Conservation (phyloP, 2,888 invertebrate genomes). For the Dicycla oo region DNA sequence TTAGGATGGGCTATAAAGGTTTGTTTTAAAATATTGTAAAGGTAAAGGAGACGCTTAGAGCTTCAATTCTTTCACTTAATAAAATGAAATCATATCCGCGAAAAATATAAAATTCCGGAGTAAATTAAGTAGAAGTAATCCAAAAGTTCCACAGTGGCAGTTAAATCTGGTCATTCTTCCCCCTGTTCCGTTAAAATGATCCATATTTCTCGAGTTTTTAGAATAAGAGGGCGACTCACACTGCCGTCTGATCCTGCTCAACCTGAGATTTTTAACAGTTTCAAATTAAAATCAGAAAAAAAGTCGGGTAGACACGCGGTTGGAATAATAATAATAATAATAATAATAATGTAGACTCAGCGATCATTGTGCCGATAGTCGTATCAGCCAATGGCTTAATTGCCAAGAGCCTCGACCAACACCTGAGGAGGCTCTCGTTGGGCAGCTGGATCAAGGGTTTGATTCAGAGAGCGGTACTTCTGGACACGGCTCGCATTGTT, state of each 20-base stretch:
- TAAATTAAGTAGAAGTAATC: conserved; percentile 32
- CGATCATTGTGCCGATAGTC: too few species aligned
- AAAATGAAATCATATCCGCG: conserved; percentile 6
- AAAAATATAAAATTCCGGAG: conserved; percentile 16
- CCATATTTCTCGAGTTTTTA: conserved; percentile 62
- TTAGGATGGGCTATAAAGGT: too few species aligned
- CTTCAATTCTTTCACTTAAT: neutral
- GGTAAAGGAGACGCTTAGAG: neutral
- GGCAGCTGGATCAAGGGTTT: too few species aligned
- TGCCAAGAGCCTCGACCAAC: too few species aligned
- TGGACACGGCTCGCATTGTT: too few species aligned
- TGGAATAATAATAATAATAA: too few species aligned
- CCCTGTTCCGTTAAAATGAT: conserved; percentile 62
- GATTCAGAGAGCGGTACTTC: too few species aligned
- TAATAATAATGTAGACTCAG: too few species aligned
- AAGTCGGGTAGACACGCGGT: too few species aligned
- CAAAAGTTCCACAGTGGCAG: conserved; percentile 48
- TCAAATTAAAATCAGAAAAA: neutral
- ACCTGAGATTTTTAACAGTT: neutral
- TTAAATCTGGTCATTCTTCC: conserved; percentile 65
- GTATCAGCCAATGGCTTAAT: too few species aligned
- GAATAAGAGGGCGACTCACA: conserved; percentile 17
- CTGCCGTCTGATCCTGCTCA: neutral
- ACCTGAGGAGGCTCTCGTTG: too few species aligned
- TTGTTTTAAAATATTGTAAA: too few species aligned